Evolutionary conservation across 2,797 vertebrate species (phyloP), one percentile per base, ranked within the genome.

Genomic region (Phylloscopus collybita): DNA sequence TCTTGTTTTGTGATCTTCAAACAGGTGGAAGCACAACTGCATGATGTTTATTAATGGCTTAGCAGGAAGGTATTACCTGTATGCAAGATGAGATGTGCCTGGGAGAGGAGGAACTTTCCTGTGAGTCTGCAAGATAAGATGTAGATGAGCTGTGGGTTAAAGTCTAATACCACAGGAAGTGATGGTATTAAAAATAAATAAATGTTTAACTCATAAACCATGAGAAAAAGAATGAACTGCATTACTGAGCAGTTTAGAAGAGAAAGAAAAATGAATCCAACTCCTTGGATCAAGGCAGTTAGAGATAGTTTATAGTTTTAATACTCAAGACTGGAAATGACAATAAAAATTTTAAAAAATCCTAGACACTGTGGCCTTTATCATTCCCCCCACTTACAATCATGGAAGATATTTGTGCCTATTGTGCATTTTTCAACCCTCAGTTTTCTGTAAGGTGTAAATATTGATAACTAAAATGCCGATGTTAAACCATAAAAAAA

Each of bases 251-350:
- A 54, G 50, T 53, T 92, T 59, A 67, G 53, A 71, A 80, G 25
- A 49, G 26, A 80, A 83, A 88, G 53, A 62, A 66, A 90, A 92
- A 88, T 25, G 0, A 83, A 74, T 45, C 13, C 23, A 84, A 7
- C 3, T 25, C 19, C 10, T 70, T 74, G 45, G 60, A 80, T 42
- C 0, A 4, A 88, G 34, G 32, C 32, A 71, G 53, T 53, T 83
- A 65, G 38, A 95, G 83, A 73, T 74, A 23, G 8, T 92, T 93
- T 88, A 80, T 81, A 32, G 62, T 72, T 93, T 88, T 88, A 93
- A 81, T 92, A 80, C 17, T 59, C 25, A 56, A 75, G 29, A 64
- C 26, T 92, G 32, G 8, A 40, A 94, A 75, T 13, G 1, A 75
- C 9, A 79, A 40, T 79, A 80, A 80, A 93, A 86, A n/a, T 10